Conservation (phyloP, 2,797 vertebrate genomes). For the Toxotes lorentzi region DNA sequence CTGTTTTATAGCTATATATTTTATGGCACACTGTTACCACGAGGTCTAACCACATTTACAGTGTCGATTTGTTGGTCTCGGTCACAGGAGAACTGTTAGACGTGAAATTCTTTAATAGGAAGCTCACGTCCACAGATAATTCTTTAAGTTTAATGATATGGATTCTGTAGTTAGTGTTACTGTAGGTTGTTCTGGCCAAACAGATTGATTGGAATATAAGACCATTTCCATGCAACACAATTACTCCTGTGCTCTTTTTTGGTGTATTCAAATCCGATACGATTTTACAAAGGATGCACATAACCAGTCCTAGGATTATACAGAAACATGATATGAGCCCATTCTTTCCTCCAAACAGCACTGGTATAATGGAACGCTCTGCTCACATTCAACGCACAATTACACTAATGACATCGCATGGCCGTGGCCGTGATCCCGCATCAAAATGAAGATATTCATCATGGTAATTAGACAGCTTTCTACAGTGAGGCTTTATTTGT, state of each 20-base stretch:
- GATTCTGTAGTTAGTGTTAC: constrained; percentile 36
- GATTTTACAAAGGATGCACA: constrained; percentile 29
- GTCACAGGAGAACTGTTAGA: constrained; percentile 1
- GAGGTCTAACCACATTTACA: not conserved
- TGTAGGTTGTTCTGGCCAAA: not conserved
- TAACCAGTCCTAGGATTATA: constrained; percentile 48
- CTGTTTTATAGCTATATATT: not conserved
- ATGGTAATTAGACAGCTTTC: constrained; percentile 66
- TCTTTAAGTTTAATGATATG: constrained; percentile 22
- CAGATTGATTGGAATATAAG: constrained; percentile 28
- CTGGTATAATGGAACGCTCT: constrained; percentile 24
- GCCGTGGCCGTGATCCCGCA: constrained; percentile 52
- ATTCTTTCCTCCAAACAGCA: constrained; percentile 36
- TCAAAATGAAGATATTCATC: constrained; percentile 71
- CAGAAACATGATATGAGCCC: constrained; percentile 36
- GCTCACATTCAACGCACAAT: constrained; percentile 63
- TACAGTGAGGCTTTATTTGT: constrained; percentile 52
- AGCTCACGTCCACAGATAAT: not conserved
- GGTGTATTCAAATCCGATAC: constrained; percentile 36
- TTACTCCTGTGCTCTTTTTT: constrained; percentile 26
- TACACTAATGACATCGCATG: constrained; percentile 59
- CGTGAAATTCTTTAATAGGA: constrained; percentile 6
- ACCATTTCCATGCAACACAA: constrained; percentile 18
- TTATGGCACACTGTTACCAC: not conserved
- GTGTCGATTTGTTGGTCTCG: not conserved